Evolutionary conservation across 2,797 vertebrate species (phyloP).

Genomic region (Spheniscus humboldti): DNA sequence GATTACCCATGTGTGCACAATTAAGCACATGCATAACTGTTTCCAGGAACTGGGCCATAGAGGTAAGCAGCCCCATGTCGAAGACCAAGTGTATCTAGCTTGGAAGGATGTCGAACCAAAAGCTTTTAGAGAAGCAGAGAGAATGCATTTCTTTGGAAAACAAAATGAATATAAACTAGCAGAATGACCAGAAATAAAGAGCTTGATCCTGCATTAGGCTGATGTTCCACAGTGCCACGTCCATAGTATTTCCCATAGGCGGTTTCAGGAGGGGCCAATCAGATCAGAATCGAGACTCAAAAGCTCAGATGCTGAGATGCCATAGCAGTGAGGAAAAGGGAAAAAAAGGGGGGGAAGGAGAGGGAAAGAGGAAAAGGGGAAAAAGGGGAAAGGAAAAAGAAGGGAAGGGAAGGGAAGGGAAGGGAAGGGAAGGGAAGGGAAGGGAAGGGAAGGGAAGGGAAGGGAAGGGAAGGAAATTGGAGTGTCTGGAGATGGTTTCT

Average conservation of each 20-base stretch:
- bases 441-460: background rate
- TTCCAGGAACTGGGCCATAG: slow-evolving; percentile 31
- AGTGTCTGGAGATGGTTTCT: slow-evolving; percentile 33
- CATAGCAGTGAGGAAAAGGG: background rate
- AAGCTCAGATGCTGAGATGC: background rate
- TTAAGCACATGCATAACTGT: slow-evolving; percentile 33
- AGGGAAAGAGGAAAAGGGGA: background rate
- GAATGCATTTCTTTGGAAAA: background rate
- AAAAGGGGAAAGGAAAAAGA: too few relatives aligned
- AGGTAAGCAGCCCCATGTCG: background rate
- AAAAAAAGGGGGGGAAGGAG: rapidly evolving
- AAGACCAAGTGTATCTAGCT: slow-evolving; percentile 8
- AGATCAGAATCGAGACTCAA: background rate
- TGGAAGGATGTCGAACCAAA: background rate
- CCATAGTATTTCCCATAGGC: background rate
- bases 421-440: too few relatives aligned
- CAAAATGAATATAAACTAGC: background rate
- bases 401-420: too few relatives aligned
- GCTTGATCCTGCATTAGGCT: background rate
- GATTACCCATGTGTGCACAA: slow-evolving; percentile 53
- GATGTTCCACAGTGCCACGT: background rate
- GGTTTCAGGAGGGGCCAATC: background rate
- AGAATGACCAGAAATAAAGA: background rate
- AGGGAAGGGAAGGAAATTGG: background rate
- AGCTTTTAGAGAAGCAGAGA: background rate